These are phyloP conservation scores for Calyptomena viridis DNA, from an alignment of 2,113 vertebrate genomes.

Conservation along the genomic window DNA sequence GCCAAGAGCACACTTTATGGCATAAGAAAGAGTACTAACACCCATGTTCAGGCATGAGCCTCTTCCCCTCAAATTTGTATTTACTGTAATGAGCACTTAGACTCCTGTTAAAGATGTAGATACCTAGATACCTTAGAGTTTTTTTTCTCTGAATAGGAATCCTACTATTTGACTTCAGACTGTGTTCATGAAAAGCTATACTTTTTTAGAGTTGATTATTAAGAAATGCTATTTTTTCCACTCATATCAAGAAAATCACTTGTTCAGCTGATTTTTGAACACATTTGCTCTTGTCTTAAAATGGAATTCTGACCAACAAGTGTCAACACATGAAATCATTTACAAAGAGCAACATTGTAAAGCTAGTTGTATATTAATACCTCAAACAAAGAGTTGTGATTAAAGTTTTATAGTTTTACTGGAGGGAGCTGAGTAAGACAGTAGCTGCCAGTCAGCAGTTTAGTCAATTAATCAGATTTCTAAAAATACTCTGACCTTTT, in stretches of 20 bases:
- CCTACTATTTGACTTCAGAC: neutral
- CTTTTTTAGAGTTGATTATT: neutral
- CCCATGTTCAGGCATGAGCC: neutral
- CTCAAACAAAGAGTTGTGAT: neutral
- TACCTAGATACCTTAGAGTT: neutral
- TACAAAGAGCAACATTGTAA: neutral
- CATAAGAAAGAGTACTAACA: neutral
- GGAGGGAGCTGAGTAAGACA: neutral
- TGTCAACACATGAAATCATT: neutral
- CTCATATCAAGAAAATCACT: neutral
- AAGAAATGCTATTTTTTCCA: neutral
- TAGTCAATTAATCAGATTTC: slow-evolving; percentile 41
- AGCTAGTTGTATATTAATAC: neutral
- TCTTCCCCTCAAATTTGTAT: neutral
- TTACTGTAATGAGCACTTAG: neutral
- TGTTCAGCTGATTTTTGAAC: neutral
- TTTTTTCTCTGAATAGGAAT: neutral
- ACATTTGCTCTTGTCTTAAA: neutral
- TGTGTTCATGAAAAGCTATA: neutral
- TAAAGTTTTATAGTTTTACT: neutral
- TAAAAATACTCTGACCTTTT: neutral
- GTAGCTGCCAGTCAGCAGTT: neutral
- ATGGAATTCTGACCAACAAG: neutral
- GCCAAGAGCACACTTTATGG: neutral
- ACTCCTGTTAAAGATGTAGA: neutral